Evolutionary conservation across 2,888 invertebrate genomes (phyloP), one percentile per base, ranked within the genome.

Genomic region (Crocallis elinguaria): DNA sequence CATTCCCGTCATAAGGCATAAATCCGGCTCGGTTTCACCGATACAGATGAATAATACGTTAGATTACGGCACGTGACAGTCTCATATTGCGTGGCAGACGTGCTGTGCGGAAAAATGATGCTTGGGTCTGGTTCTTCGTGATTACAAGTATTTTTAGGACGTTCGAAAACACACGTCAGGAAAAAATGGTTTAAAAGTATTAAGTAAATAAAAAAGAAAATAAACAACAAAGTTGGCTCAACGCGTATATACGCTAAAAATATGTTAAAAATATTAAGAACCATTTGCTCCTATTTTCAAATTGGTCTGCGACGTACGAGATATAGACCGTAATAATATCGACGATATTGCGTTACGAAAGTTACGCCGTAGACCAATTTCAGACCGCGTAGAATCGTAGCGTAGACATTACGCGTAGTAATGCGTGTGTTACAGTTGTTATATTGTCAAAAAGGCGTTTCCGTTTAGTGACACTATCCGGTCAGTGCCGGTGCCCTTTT

Each of bases 31-130:
- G 61, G 50, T 55, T 64, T 51, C 55, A 44, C 51, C 60, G 57
- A 62, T 63, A 55, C 44, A 57, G 58, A 67, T 64, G 72, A 74
- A 69, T 71, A 69, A 71, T 70, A 65, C 57, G 65, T 56, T 49
- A 69, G 69, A 71, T 72, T 70, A 72, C 62, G 49, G 50, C 54
- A 33, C 32, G 52, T 62, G 71, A 70, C 69, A 66, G 59, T 53
- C 56, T 62, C 58, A 60, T 69, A 68, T 67, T 64, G 63, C 51
- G 43, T 36, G 58, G 50, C 43, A 55, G 53, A 62, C 62, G 60
- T 63, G 62, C 65, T 30, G 56, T 62, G 52, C 57, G 45, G 59
- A 33, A 52, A 54, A 51, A 58, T 58, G 49, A 57, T 33, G 21
- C 43, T 17, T 42, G 57, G 43, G 50, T 55, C 56, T 48, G 49